Evolutionary conservation across 2,888 invertebrate species (phyloP), one percentile per base, ranked within the genome.

Genomic region (Scotopteryx bipunctaria): DNA sequence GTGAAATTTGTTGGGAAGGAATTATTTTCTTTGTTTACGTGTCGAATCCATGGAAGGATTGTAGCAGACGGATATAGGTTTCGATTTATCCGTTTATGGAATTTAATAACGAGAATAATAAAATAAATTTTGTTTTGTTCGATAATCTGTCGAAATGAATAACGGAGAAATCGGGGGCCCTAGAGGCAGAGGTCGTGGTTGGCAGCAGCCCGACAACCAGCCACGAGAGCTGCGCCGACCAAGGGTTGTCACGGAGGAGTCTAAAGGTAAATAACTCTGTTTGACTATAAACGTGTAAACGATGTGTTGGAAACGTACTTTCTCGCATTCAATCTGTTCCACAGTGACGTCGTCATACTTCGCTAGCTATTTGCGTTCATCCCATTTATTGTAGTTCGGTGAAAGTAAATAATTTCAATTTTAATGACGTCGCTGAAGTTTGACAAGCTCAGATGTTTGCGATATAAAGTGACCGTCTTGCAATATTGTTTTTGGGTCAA

Each of bases 1-100:
- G n/a, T n/a, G n/a, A 73, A 71, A 71, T 69, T 76, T 66, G 71
- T 73, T 75, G 74, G 77, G 73, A 74, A 73, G 32, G 78, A 73
- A 76, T 66, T 76, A 75, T 70, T 83, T 83, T 79, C 87, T 87
- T 88, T 90, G 89, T 89, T 90, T 90, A 90, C 89, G 89, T 90
- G 89, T 88, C 85, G 81, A 79, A 76, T 74, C 73, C 57, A 59
- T 66, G 60, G 64, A 73, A 68, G 63, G 63, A 69, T 41, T 63
- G 14, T 21, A 43, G 49, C 57, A 61, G 61, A 57, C 66, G 43
- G 59, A 59, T 44, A 61, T 42, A 59, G 58, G 50, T 53, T 61
- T 56, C 32, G 55, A 54, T 57, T 71, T 66, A 59, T 63, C 40
- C 64, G 74, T 86, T 69, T 85, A 86, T 87, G 85, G 81, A 79